Base-by-base conservation (phyloP, 2,888 invertebrate genomes). In the Hypomecis punctinalis region DNA sequence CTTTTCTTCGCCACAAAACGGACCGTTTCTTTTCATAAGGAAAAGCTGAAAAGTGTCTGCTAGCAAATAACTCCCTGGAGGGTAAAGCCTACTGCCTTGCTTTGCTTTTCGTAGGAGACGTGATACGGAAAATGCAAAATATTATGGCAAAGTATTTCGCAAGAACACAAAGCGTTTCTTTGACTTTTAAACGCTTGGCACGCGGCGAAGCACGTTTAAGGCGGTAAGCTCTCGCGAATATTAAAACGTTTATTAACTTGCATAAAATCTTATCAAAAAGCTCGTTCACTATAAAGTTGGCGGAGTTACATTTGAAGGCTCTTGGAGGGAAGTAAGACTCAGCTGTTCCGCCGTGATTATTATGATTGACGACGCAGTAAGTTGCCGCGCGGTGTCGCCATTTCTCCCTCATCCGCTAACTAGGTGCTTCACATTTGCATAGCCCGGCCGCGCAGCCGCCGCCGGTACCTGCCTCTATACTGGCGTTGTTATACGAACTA, bases 31-130 rank as follows among this genome's bases (percentile, higher is more conserved):
- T 92, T 92, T 92, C 92, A 93, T 90, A 91, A 91, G 90, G 88
- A 91, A 91, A 91, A 90, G 88, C 89, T 92, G 90, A 91, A 92
- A 92, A 92, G 91, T 92, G 93, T 92, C 92, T 92, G 83, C 93
- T 87, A 88, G 91, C 93, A 91, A 91, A 92, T 91, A 91, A 89
- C 89, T 93, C 92, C 92, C 93, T 87, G 79, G 92, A 89, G 92
- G 92, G 86, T 84, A 88, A 88, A 86, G 85, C 91, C 91, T 86
- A 91, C 91, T 91, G 93, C 89, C 91, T 90, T 86, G 89, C 88
- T 89, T 91, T 90, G 84, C 86, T 82, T 83, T 79, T 82, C 83
- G 83, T 78, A 80, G 69, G 76, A 81, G 81, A 81, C 82, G 83
- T 87, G 84, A 89, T 86, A 84, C 83, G 83, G 82, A 89, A 89